Evolutionary conservation across 2,797 vertebrate genomes (phyloP).

Genomic region (Coendou prehensilis): DNA sequence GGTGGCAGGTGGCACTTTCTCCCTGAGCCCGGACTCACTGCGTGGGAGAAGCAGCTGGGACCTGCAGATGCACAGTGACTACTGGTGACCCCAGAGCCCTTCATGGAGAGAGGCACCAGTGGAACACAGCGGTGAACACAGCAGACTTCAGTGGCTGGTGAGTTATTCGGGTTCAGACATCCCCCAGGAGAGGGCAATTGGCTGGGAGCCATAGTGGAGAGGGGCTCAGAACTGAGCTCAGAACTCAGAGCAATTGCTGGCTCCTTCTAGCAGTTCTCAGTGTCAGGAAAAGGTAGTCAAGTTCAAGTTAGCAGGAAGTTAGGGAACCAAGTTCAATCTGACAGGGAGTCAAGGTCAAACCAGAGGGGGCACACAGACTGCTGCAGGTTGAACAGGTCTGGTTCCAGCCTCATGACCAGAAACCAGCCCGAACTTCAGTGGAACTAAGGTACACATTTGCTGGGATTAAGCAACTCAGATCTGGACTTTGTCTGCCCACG

Average conservation of each 20-base stretch:
- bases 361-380: neutral
- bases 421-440: neutral
- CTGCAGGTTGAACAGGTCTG: neutral
- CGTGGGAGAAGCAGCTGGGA: neutral
- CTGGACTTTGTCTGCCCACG: neutral
- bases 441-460: neutral
- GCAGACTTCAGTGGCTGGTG: neutral
- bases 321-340: neutral
- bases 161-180: neutral
- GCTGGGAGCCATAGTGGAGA: neutral
- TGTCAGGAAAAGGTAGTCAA: neutral
- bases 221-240: neutral
- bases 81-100: neutral
- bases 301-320: neutral
- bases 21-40: neutral
- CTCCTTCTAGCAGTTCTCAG: neutral
- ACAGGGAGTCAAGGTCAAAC: neutral
- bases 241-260: neutral
- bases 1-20: neutral
- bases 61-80: neutral
- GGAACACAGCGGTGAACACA: neutral
- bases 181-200: neutral
- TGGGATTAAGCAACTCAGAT: neutral
- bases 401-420: neutral
- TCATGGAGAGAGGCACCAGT: neutral